Conservation (phyloP, 2,113 vertebrate species). For the Oryzias curvinotus region DNA sequence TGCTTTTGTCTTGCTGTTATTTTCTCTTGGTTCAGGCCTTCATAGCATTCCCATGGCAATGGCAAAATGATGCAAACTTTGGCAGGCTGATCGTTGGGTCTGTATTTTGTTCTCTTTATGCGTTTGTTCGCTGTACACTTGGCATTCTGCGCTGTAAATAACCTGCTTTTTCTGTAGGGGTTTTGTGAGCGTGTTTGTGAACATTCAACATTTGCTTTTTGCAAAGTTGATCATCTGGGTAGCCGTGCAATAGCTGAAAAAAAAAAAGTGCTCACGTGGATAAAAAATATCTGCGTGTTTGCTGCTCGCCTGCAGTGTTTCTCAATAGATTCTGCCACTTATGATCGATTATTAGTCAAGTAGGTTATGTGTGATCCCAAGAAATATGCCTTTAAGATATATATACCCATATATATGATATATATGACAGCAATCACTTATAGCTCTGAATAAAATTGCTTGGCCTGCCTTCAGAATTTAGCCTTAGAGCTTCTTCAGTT, state of each 20-base stretch:
- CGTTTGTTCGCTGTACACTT: conserved; percentile 65
- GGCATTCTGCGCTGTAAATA: conserved; percentile 74
- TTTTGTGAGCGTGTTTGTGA: conserved; percentile 25
- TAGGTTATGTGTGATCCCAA: conserved; percentile 35
- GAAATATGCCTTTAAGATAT: conserved; percentile 49
- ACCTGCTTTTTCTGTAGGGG: conserved; percentile 30
- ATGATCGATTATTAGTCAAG: conserved; percentile 34
- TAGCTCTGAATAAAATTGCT: conserved; percentile 54
- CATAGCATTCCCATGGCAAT: conserved; percentile 59
- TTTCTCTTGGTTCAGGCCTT: conserved; percentile 48
- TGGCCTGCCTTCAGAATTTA: conserved; percentile 69
- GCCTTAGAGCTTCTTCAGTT: conserved; percentile 33
- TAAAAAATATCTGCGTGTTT: conserved; percentile 63
- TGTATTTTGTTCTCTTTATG: conserved; percentile 36
- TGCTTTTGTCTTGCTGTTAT: conserved; percentile 41
- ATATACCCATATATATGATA: conserved; percentile 19
- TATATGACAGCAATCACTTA: conserved; percentile 30
- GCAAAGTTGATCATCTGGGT: conserved; percentile 75
- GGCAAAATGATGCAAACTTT: conserved; percentile 74
- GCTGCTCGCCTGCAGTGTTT: conserved; percentile 42
- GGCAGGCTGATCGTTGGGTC: conserved; percentile 69
- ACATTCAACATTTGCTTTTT: conserved; percentile 67
- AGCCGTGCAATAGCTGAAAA: conserved; percentile 78
- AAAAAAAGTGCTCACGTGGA: conserved; percentile 55
- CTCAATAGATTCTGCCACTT: conserved; percentile 44